Evolutionary conservation across 53 echinoderm and acorn worm species (phyloP).

Genomic region (Zoroaster sp.): DNA sequence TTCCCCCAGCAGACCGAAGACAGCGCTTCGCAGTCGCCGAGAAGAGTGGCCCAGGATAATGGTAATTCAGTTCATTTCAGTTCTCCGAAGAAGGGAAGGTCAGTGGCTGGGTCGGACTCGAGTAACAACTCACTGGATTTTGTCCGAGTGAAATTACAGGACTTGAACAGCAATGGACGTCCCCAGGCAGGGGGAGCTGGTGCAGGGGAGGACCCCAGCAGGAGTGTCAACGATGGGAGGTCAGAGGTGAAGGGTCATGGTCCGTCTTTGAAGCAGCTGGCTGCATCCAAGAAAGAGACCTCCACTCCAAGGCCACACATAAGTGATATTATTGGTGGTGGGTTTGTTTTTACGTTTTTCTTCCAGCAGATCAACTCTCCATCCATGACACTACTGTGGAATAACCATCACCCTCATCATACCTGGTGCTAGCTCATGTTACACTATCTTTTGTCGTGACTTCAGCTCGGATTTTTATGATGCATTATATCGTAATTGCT

Average conservation of each 20-base stretch:
- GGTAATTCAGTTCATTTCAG: conserved; percentile 26
- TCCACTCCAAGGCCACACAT: conserved; percentile 40
- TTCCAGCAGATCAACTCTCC: not conserved
- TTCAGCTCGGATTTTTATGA: too few species aligned
- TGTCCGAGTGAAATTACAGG: conserved; percentile 44
- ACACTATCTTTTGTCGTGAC: too few species aligned
- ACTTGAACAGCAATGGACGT: conserved; percentile 9
- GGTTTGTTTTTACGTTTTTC: not conserved
- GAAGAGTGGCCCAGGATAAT: not conserved
- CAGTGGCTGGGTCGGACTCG: conserved; percentile 15
- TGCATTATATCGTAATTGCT: too few species aligned
- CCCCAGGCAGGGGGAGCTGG: not conserved
- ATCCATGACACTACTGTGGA: not conserved
- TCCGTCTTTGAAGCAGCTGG: conserved; percentile 40
- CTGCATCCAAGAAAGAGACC: not conserved
- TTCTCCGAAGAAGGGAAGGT: not conserved
- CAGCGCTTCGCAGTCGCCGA: not conserved
- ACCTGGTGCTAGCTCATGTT: too few species aligned
- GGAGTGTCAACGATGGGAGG: conserved; percentile 40
- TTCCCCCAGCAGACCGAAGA: not conserved
- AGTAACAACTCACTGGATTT: conserved; percentile 39
- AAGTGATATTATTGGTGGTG: conserved; percentile 58
- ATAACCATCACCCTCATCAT: not conserved
- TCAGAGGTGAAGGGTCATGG: conserved; percentile 53
- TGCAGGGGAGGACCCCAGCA: not conserved